A percentile compares a stretch with the other conserved stretches of the same genome.
These are phyloP conservation scores for Ammodytes dubius DNA, from an alignment of 2,113 vertebrate species.

Conservation along the genomic window DNA sequence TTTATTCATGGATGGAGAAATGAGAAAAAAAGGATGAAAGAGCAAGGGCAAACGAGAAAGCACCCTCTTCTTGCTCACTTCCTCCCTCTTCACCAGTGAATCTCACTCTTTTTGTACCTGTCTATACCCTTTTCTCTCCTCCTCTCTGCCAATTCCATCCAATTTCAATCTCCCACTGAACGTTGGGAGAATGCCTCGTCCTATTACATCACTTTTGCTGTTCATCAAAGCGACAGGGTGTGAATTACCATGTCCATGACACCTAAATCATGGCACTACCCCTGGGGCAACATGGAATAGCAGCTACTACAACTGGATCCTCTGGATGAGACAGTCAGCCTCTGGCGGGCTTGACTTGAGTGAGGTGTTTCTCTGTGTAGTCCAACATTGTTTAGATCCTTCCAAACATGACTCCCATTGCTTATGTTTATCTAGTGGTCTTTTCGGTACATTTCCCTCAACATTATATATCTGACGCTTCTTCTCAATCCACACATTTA, in stretches of 20 bases:
- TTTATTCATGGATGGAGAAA: constrained; percentile 70
- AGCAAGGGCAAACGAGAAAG: constrained; percentile 32
- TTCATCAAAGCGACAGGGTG: constrained; percentile 80
- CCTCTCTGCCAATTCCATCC: constrained; percentile 75
- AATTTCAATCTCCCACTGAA: constrained; percentile 75
- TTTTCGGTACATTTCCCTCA: background rate
- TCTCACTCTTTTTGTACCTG: constrained; percentile 30
- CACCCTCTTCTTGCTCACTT: constrained; percentile 28
- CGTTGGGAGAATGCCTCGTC: constrained; percentile 65
- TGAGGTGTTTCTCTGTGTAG: constrained; percentile 29
- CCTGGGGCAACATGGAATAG: constrained; percentile 65
- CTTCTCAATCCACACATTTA: background rate
- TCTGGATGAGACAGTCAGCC: constrained; percentile 45
- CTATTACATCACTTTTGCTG: constrained; percentile 77
- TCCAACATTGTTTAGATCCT: constrained; percentile 44
- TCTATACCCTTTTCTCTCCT: constrained; percentile 32
- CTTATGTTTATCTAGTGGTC: background rate
- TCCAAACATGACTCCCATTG: constrained; percentile 35
- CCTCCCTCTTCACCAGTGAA: constrained; percentile 9
- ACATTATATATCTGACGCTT: background rate
- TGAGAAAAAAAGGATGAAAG: constrained; percentile 27
- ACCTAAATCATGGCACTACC: constrained; percentile 75
- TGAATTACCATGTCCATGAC: constrained; percentile 77
- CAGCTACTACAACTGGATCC: constrained; percentile 73
- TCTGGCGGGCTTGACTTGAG: constrained; percentile 32